Percentiles rank a stretch among this genome's conserved stretches.
Evolutionary conservation across 2,113 vertebrate genomes (phyloP).

Genomic region (Bubo blakistoni): DNA sequence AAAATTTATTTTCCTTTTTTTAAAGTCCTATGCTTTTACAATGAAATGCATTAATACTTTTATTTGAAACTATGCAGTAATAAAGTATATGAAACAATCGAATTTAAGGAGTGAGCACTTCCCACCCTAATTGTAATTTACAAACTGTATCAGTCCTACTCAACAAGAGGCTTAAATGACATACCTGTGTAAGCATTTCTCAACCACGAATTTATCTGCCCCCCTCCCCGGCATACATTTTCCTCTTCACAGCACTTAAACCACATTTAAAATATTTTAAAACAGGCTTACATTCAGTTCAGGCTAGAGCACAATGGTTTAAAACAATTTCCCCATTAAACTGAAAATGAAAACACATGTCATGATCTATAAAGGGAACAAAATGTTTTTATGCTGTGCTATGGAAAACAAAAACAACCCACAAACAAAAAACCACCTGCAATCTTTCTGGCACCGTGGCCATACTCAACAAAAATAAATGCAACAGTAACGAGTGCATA

Average conservation of each 20-base stretch:
- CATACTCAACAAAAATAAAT: background rate
- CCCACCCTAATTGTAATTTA: background rate
- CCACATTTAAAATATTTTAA: background rate
- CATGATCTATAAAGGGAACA: background rate
- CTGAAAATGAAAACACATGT: background rate
- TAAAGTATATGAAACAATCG: background rate
- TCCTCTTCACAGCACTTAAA: background rate
- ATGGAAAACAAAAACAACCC: background rate
- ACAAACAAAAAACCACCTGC: background rate
- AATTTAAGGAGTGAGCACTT: background rate
- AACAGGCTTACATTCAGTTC: background rate
- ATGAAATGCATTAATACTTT: background rate
- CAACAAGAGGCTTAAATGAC: background rate
- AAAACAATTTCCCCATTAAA: background rate
- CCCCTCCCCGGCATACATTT: background rate
- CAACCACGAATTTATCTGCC: background rate
- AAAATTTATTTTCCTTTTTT: background rate
- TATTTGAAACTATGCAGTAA: background rate
- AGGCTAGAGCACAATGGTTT: background rate
- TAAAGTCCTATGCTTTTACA: constrained; percentile 23
- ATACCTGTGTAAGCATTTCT: background rate
- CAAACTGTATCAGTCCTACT: background rate
- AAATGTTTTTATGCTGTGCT: background rate
- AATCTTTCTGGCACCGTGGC: background rate
- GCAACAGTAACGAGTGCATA: constrained; percentile 67